Percentiles rank a stretch among this genome's conserved stretches.
Evolutionary conservation across 2,113 vertebrate genomes (phyloP).

Genomic region (Sphaerodactylus townsendi): DNA sequence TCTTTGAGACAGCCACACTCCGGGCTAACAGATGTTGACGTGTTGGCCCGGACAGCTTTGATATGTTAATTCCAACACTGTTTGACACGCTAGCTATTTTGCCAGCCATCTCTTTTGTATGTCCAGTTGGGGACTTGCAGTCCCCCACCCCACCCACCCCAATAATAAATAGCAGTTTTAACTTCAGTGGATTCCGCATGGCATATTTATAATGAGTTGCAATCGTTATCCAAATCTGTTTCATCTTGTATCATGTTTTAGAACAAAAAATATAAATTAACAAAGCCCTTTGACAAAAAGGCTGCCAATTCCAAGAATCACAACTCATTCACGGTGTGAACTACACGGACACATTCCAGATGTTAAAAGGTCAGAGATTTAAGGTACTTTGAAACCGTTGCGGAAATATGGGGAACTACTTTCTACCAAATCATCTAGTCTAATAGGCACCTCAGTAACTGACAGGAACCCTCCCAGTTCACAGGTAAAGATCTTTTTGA

Average conservation of each 20-base stretch:
- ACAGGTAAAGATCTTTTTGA: not conserved
- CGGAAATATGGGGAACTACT: not conserved
- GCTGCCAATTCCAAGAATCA: not conserved
- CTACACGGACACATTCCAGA: not conserved
- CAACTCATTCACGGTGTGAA: not conserved
- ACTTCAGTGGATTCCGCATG: no score
- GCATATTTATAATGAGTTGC: no score
- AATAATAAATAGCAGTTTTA: constrained; percentile 8
- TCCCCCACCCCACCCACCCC: not conserved
- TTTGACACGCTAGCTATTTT: not conserved
- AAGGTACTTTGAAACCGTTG: not conserved
- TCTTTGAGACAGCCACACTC: not conserved
- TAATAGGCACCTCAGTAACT: not conserved
- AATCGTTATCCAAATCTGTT: no score
- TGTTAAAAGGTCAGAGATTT: not conserved
- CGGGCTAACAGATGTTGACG: not conserved
- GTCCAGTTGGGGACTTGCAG: not conserved
- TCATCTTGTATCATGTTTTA: not conserved
- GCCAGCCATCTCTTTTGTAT: not conserved
- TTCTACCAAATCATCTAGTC: not conserved
- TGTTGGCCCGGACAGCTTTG: not conserved
- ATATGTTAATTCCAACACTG: constrained; percentile 13
- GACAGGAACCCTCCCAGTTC: not conserved
- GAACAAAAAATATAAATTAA: not conserved
- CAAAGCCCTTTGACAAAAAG: not conserved